A percentile compares a stretch with the other conserved stretches of the same genome.
Conservation (phyloP, 2,113 vertebrate species). For the Thryonomys swinderianus region DNA sequence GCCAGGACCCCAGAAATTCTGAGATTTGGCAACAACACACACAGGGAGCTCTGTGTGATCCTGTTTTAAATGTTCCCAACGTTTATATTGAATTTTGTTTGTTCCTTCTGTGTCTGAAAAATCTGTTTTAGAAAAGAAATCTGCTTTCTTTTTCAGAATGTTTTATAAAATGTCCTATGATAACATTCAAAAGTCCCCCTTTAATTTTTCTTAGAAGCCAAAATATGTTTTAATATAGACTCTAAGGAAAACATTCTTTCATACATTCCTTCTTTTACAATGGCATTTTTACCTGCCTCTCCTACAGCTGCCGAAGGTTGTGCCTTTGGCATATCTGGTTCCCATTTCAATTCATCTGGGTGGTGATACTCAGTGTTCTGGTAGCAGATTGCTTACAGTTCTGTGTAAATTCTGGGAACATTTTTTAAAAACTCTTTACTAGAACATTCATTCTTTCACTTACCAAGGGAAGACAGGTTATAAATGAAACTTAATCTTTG, state of each 20-base stretch:
- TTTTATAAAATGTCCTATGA: background rate
- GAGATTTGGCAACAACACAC: background rate
- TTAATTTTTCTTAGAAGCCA: conserved; percentile 20
- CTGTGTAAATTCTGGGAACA: background rate
- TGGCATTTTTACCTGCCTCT: background rate
- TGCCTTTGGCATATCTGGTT: rapidly evolving
- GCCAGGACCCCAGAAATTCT: background rate
- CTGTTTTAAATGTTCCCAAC: background rate
- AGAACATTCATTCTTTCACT: background rate
- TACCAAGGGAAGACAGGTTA: background rate
- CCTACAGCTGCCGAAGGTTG: rapidly evolving
- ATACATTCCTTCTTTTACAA: background rate
- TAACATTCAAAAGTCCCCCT: background rate
- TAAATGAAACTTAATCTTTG: background rate
- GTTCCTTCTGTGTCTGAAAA: conserved; percentile 4
- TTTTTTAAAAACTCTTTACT: background rate
- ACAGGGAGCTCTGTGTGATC: background rate
- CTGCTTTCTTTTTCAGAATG: background rate
- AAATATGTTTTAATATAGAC: background rate
- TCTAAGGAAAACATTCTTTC: background rate
- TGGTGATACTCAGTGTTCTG: background rate
- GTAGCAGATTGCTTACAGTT: background rate
- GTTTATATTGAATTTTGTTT: background rate
- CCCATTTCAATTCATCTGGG: background rate
- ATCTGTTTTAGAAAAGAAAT: conserved; percentile 35